Conservation (phyloP, 2,113 vertebrate species). For the Micronycteris hirsuta region DNA sequence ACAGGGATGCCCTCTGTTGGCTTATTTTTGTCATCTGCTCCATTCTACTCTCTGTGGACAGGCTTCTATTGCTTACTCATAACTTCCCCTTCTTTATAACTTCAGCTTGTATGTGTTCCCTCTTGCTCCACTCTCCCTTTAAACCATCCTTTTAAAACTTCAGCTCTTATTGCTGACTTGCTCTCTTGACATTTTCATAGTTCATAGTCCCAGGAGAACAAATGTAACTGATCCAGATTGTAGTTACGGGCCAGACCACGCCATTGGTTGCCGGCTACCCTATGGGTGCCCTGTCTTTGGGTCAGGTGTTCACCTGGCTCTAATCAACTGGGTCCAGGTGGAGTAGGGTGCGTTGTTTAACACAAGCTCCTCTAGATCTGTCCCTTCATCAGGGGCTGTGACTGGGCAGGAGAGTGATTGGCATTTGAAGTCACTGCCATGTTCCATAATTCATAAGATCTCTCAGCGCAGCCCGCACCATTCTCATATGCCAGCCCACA, state of each 20-base stretch:
- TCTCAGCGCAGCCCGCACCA: background rate
- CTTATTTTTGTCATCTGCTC: background rate
- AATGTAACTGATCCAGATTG: background rate
- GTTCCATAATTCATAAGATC: background rate
- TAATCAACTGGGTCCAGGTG: background rate
- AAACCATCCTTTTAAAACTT: background rate
- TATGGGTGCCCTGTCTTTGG: background rate
- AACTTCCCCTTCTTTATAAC: background rate
- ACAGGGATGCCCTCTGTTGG: background rate
- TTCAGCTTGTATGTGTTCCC: background rate
- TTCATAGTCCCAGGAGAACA: background rate
- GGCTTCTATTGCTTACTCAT: background rate
- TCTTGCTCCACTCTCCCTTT: background rate
- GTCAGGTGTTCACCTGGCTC: background rate
- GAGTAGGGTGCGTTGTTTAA: background rate
- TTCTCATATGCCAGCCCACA: background rate
- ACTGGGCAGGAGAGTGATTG: background rate
- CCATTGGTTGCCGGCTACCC: background rate
- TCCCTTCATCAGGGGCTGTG: background rate
- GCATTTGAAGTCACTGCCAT: background rate
- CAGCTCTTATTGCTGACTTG: background rate
- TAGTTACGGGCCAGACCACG: background rate
- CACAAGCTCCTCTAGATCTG: background rate
- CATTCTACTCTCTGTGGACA: background rate
- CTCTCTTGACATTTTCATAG: slow-evolving; percentile 9